Base-by-base conservation (phyloP, 2,888 invertebrate species). In the Drosophila mercatorum region DNA sequence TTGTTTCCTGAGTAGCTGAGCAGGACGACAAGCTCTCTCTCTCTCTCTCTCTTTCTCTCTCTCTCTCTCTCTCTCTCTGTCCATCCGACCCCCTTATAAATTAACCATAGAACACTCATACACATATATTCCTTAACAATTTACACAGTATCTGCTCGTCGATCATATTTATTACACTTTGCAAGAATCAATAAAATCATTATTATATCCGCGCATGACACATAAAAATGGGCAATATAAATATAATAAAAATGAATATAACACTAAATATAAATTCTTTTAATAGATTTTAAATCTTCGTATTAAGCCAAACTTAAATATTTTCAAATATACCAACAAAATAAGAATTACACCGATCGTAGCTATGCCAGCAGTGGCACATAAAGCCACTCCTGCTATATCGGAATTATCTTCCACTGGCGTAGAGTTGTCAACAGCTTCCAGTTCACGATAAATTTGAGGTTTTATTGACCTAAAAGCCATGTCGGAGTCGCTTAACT, bases 401-500 rank as follows among this genome's bases (percentile, higher is more conserved):
- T n/a, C 5, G 6, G 0, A n/a, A 14, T 1, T 3, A 17, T 0
- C 5, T 46, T 40, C 36, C 3, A 22, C 12, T 2, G 2, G 4
- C 34, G 10, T 34, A 38, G 65, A 69, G 14, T 51, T 76, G 36
- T 59, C 62, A 1, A 59, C 10, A 5, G 34, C 17, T 14, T 43
- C 0, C 8, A 12, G 0, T 0, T 56, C 44, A 43, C 28, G 52
- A n/a, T 52, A 10, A 0, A 1, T 7, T 3, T 44, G 12, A 0
- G 43, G 26, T 17, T 49, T 14, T 17, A 49, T 38, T 26, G 34
- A 22, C 17, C 61, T 49, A 26, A 22, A 61, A 8, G 34, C 63
- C 0, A 7, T 1, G 10, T 53, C 28, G 8, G 63, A 67, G 3
- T 0, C 34, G n/a, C 72, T 78, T 2, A 26, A 11, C n/a, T 67